Evolutionary conservation across 1,140 invertebrate genomes (phyloP), one percentile per base, ranked within the genome.

Genomic region (Parapsyche elsis): DNA sequence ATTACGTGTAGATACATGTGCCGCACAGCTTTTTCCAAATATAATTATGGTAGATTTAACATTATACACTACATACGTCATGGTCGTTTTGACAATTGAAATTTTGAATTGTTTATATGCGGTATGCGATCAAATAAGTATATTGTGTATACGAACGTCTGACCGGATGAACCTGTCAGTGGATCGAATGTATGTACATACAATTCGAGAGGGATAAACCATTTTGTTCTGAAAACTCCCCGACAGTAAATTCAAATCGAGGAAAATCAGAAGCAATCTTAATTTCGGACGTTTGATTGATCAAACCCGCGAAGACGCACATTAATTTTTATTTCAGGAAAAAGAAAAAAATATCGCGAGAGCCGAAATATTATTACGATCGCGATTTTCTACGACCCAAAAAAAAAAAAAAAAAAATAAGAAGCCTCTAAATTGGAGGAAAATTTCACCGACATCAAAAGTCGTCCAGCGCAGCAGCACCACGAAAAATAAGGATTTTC

Each of bases 101-200:
- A 38, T 38, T 4, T 38, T 1, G 7, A 38, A 4, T 38, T 38
- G 30, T 38, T 38, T 38, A 38, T 38, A 4, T 38, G 30, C 2
- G 30, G 30, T 7, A 38, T 7, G 30, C 30, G 30, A 38, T 38
- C 30, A 38, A 38, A 38, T 38, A 38, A 38, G 7, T 38, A 38
- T 7, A 38, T 38, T 7, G 7, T 38, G 30, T 38, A 38, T 19
- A 19, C 16, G 57, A 61, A 9, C 16, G 2, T 19, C 57, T 2
- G 57, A 61, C 16, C 57, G 57, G 57, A 61, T 61, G 16, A 21
- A 61, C 9, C 57, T 61, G 57, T 61, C 57, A 61, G 57, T 19
- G 1, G 16, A 9, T 61, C 7, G 16, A 61, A 61, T 9, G 16
- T 61, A n/a, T n/a, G n/a, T n/a, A n/a, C n/a, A n/a, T n/a, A n/a